A percentile compares a stretch with the other conserved stretches of the same genome.
These are phyloP conservation scores for Antheraea pernyi DNA, from an alignment of 1,140 invertebrate genomes.

Conservation along the genomic window DNA sequence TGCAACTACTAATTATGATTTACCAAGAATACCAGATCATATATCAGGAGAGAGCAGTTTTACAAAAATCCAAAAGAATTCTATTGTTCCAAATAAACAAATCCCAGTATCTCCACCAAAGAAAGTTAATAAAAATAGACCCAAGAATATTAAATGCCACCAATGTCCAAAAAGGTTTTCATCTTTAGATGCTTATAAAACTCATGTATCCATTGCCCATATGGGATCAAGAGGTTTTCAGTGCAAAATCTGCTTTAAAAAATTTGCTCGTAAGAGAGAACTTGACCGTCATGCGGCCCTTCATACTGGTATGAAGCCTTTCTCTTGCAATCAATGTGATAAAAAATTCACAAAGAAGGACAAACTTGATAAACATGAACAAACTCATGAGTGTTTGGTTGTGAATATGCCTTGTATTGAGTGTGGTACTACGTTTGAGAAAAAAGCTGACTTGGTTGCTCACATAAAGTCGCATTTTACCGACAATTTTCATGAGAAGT, in stretches of 20 bases:
- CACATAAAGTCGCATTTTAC: conserved; percentile 80
- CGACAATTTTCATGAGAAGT: conserved; percentile 67
- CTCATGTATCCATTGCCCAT: conserved; percentile 71
- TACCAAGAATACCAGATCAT: conserved; percentile 75
- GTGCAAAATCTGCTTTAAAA: conserved; percentile 82
- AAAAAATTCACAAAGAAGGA: conserved; percentile 84
- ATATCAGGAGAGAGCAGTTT: conserved; percentile 78
- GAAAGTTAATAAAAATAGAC: conserved; percentile 59
- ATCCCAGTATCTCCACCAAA: conserved; percentile 50
- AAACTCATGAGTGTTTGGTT: conserved; percentile 80
- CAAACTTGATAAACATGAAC: conserved; percentile 82
- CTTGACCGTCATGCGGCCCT: conserved; percentile 81
- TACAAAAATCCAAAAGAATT: conserved; percentile 58
- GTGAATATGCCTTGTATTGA: conserved; percentile 79
- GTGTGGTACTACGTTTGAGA: conserved; percentile 79
- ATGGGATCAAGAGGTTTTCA: conserved; percentile 71
- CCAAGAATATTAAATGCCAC: conserved; percentile 75
- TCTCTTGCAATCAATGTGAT: conserved; percentile 81
- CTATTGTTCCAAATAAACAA: conserved; percentile 46
- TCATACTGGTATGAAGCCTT: conserved; percentile 82
- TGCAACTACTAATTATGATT: conserved; percentile 59
- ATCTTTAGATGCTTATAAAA: conserved; percentile 70
- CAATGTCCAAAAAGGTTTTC: conserved; percentile 79
- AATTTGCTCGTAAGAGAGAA: conserved; percentile 83
- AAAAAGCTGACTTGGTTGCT: conserved; percentile 78